Percentiles rank a stretch among this genome's conserved stretches.
phyloP scores from a whole-genome alignment of 2,888 invertebrate genomes.

The Diachrysia chrysitis region DNA sequence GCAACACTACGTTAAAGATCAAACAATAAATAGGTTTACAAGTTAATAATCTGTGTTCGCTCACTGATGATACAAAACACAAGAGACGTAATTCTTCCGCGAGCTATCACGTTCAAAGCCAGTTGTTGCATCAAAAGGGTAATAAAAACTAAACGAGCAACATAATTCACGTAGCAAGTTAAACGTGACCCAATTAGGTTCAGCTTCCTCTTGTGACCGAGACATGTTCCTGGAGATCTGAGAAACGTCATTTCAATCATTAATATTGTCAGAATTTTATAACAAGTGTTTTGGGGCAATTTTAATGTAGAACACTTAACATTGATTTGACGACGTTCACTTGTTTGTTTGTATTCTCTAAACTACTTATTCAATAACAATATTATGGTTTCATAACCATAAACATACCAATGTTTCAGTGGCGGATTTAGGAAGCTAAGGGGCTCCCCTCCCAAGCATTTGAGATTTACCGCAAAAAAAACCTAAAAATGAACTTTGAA shows the following conservation, averaged over 20 bases:
- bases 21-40: conserved; percentile 36
- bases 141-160: conserved; percentile 61
- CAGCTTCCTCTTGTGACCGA: conserved; percentile 57
- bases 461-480: no score
- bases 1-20: conserved; percentile 40
- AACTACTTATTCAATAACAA: no score
- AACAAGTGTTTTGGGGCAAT: not conserved
- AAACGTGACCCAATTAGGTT: conserved; percentile 71
- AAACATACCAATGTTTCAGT: no score
- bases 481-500: no score
- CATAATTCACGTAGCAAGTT: conserved; percentile 62
- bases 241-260: not conserved
- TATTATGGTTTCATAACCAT: no score
- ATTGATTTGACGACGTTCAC: no score
- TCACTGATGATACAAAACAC: conserved; percentile 40
- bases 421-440: no score
- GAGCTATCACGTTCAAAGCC: conserved; percentile 49
- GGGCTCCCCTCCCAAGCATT: no score
- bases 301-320: no score
- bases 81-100: conserved; percentile 37
- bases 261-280: not conserved
- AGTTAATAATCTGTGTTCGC: conserved; percentile 42
- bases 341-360: no score
- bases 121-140: conserved; percentile 50
- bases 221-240: not conserved